These are phyloP conservation scores for Eupithecia subumbrata DNA, from an alignment of 2,888 invertebrate genomes.

Conservation along the genomic window DNA sequence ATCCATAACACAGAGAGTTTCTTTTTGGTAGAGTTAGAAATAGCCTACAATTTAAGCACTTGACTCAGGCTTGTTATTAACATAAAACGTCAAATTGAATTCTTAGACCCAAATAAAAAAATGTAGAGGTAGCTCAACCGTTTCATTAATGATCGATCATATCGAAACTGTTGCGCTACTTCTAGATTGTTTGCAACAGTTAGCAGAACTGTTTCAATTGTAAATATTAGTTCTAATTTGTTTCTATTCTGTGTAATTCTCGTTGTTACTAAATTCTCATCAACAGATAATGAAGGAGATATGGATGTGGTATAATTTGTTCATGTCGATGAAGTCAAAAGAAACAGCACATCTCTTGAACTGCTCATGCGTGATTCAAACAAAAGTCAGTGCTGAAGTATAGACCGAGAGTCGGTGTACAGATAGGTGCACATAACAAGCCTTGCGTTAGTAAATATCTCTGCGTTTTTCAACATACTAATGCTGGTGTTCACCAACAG, in stretches of 20 bases:
- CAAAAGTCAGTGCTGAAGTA: conserved; percentile 47
- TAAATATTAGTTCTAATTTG: background rate
- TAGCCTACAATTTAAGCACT: background rate
- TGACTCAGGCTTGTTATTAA: background rate
- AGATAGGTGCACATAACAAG: background rate
- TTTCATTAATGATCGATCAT: background rate
- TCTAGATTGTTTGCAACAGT: background rate
- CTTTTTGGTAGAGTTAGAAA: background rate
- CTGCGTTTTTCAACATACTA: background rate
- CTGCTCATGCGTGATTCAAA: conserved; percentile 51
- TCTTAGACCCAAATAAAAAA: background rate
- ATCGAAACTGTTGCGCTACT: too few relatives aligned
- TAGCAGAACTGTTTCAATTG: background rate
- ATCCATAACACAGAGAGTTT: background rate
- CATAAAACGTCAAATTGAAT: background rate
- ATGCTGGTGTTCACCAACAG: too few relatives aligned
- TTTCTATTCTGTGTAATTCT: background rate
- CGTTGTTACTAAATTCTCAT: background rate
- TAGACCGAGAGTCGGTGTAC: background rate
- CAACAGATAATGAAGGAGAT: background rate
- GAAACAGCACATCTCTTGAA: conserved; percentile 18
- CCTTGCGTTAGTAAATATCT: background rate
- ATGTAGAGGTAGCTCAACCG: too few relatives aligned
- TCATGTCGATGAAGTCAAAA: conserved; percentile 11
- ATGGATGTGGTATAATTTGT: background rate